These are phyloP conservation scores for Ganaspis sp. DNA, from an alignment of 1,140 invertebrate genomes.

Conservation along the genomic window DNA sequence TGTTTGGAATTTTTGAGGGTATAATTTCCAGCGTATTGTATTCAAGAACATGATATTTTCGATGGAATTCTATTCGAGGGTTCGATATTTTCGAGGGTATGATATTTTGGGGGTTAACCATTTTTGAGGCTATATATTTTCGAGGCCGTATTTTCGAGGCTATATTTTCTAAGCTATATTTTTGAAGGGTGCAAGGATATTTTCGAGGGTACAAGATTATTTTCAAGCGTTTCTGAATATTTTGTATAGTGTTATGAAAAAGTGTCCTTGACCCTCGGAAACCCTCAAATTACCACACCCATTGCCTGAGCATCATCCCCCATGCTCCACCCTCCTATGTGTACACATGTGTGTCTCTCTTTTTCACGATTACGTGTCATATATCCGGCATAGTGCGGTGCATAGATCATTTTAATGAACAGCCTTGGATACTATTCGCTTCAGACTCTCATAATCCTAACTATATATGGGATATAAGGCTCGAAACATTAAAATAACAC, in stretches of 20 bases:
- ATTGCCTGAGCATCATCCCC: not conserved
- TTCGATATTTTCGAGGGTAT: too few relatives aligned
- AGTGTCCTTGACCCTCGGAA: slow-evolving; percentile 21
- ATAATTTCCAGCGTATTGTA: too few relatives aligned
- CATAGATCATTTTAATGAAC: slow-evolving; percentile 31
- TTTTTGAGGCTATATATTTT: too few relatives aligned
- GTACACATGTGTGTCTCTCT: not conserved
- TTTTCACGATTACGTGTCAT: slow-evolving; percentile 24
- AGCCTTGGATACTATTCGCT: slow-evolving; percentile 3
- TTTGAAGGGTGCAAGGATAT: too few relatives aligned
- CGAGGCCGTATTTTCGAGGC: too few relatives aligned
- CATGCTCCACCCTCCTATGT: not conserved
- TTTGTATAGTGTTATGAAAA: not conserved
- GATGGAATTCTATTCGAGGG: too few relatives aligned
- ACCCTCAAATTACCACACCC: slow-evolving; percentile 28
- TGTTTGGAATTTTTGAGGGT: not conserved
- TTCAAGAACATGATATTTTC: too few relatives aligned
- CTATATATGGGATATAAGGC: slow-evolving; percentile 7
- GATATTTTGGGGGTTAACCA: too few relatives aligned
- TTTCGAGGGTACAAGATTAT: too few relatives aligned
- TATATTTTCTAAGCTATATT: too few relatives aligned
- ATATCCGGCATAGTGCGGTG: not conserved
- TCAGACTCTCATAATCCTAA: slow-evolving; percentile 17
- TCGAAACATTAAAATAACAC: slow-evolving; percentile 26
- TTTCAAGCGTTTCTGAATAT: not conserved